Evolutionary conservation across 2,113 vertebrate species (phyloP).

Genomic region (Tupaia chinensis): DNA sequence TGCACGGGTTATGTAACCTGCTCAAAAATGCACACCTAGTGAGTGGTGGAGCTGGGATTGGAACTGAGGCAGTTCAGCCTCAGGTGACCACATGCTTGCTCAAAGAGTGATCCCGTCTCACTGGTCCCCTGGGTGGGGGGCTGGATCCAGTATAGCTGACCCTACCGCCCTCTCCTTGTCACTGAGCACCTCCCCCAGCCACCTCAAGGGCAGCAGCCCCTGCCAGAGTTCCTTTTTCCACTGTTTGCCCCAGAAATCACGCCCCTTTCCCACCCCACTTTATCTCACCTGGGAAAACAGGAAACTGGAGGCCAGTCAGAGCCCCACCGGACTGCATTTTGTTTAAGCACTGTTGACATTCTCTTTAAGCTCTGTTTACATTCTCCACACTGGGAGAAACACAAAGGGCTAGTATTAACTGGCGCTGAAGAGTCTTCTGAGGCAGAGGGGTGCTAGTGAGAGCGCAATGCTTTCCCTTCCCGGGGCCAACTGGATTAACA

Average conservation of each 20-base stretch:
- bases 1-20: too few relatives aligned
- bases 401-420: not conserved
- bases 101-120: accelerated
- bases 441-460: not conserved
- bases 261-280: slow-evolving; percentile 53
- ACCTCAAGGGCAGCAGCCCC: not conserved
- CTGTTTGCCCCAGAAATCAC: slow-evolving; percentile 65
- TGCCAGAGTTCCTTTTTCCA: slow-evolving; percentile 24
- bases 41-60: not conserved
- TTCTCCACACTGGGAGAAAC: not conserved
- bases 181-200: not conserved
- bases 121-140: not conserved
- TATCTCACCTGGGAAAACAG: slow-evolving; percentile 75
- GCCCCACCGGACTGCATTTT: not conserved
- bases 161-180: accelerated
- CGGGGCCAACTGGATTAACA: not conserved
- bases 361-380: slow-evolving; percentile 34
- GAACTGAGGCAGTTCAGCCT: not conserved
- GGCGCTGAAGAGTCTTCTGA: not conserved
- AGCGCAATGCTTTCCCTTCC: not conserved
- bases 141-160: not conserved
- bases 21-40: not conserved
- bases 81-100: accelerated
- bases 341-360: not conserved
- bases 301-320: slow-evolving; percentile 66